Conservation (phyloP, 1,140 invertebrate genomes). For the Drosophila serrata region DNA sequence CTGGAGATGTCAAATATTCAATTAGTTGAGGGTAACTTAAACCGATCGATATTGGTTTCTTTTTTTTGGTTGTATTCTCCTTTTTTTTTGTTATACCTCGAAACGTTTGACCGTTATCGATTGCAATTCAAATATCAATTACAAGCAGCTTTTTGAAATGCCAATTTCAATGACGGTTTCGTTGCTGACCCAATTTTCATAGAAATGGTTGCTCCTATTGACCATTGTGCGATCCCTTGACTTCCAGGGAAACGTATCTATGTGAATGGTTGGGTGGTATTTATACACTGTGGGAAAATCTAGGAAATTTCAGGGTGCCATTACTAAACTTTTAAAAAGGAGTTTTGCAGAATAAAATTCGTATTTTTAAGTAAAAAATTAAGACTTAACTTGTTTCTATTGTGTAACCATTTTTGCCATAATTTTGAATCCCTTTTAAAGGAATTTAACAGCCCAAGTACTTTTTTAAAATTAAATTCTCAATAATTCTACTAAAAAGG, state of each 20-base stretch:
- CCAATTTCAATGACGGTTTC: conserved; percentile 48
- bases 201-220: conserved; percentile 62
- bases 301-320: neutral
- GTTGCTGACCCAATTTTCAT: conserved; percentile 59
- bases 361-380: neutral
- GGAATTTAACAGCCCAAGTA: too few relatives aligned
- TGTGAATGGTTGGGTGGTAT: conserved; percentile 17
- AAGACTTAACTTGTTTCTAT: too few relatives aligned
- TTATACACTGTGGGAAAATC: conserved; percentile 2
- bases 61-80: neutral
- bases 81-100: neutral
- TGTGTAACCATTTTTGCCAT: too few relatives aligned
- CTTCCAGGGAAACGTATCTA: conserved; percentile 36
- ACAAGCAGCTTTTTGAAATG: conserved; percentile 39
- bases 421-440: too few relatives aligned
- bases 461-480: too few relatives aligned
- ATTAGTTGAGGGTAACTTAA: conserved; percentile 25
- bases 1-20: conserved; percentile 21
- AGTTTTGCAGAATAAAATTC: neutral
- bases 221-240: conserved; percentile 74
- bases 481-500: too few relatives aligned
- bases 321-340: too few relatives aligned
- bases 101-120: conserved; percentile 14
- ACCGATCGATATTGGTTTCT: conserved; percentile 10
- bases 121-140: conserved; percentile 53